phyloP scores from a whole-genome alignment of 1,140 invertebrate species.

The Drosophila elegans region DNA sequence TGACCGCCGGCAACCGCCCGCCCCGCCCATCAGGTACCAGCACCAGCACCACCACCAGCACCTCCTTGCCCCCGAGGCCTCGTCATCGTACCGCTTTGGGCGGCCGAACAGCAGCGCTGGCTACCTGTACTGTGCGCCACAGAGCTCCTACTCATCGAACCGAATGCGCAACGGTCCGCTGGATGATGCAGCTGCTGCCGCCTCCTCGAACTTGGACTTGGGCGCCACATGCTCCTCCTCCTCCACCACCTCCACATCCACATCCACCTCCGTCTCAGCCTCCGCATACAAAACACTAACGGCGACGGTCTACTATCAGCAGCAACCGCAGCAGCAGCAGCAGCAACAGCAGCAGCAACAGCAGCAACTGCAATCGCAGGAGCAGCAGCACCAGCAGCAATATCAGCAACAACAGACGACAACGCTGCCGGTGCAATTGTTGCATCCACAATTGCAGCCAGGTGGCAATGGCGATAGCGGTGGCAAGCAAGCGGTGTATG shows the following conservation, averaged over 20 bases:
- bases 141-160: constrained; percentile 75
- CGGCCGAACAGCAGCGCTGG: constrained; percentile 25
- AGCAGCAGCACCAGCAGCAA: constrained; percentile 34
- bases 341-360: constrained; percentile 41
- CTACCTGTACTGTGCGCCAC: constrained; percentile 69
- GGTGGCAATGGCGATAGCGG: constrained; percentile 52
- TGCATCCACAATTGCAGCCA: constrained; percentile 7
- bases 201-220: constrained; percentile 1
- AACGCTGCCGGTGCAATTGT: constrained; percentile 3
- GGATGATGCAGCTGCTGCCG: constrained; percentile 20
- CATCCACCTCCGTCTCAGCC: constrained; percentile 2
- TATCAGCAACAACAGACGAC: constrained; percentile 25
- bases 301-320: constrained; percentile 73
- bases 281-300: constrained; percentile 60
- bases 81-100: constrained; percentile 11
- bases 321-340: constrained; percentile 47
- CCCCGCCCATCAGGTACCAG: constrained; percentile 4
- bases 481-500: constrained; percentile 57
- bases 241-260: constrained; percentile 4
- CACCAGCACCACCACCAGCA: constrained; percentile 3
- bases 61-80: constrained; percentile 2
- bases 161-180: constrained; percentile 56
- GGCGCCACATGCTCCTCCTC: not conserved
- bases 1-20: constrained; percentile 25
- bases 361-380: not conserved